A percentile compares a stretch with the other conserved stretches of the same genome.
Conservation (phyloP, 2,113 vertebrate genomes). For the Peromyscus californicus region DNA sequence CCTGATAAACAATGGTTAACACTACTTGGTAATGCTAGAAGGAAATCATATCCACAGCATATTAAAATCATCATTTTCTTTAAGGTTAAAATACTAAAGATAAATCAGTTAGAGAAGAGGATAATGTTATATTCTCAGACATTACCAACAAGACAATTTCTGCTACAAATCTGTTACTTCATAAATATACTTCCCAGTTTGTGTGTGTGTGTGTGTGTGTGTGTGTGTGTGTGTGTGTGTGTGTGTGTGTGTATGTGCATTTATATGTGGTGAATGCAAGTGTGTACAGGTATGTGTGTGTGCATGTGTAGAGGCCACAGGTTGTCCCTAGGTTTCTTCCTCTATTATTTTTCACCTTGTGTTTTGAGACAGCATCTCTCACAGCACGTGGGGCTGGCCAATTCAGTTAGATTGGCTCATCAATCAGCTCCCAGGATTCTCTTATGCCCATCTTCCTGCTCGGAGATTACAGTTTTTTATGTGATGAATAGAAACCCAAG, state of each 20-base stretch:
- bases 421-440: not conserved
- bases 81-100: not conserved
- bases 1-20: not conserved
- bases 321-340: not conserved
- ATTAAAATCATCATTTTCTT: slow-evolving; percentile 26
- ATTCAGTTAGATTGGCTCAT: not conserved
- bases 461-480: not conserved
- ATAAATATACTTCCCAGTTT: slow-evolving; percentile 26
- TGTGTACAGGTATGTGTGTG: not conserved
- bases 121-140: not conserved
- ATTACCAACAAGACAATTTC: not conserved
- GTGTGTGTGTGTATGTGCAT: not conserved
- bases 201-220: not conserved
- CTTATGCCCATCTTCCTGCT: not conserved
- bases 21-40: not conserved
- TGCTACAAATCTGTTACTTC: slow-evolving; percentile 43
- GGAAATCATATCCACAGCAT: not conserved
- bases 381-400: not conserved
- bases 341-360: not conserved
- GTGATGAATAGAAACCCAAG: not conserved
- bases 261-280: not conserved
- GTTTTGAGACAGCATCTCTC: not conserved
- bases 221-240: not conserved
- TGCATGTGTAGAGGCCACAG: not conserved
- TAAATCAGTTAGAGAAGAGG: not conserved